These are phyloP conservation scores for Neogale vison DNA, from an alignment of 2,113 vertebrate species.

Conservation along the genomic window DNA sequence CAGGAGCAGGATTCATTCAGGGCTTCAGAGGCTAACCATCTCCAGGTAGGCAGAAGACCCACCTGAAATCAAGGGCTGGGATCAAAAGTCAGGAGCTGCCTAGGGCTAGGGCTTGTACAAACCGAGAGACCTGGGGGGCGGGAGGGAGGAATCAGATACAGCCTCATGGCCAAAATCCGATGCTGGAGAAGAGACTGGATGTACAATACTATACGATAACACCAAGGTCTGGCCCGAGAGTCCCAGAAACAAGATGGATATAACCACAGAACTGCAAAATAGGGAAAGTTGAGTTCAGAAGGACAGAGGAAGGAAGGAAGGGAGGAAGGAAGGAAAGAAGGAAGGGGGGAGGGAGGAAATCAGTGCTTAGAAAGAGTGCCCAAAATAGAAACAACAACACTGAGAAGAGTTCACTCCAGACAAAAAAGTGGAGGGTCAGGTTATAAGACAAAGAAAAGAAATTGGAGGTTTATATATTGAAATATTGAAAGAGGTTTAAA, in stretches of 20 bases:
- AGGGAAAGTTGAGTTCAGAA: not conserved
- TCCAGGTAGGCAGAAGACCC: not conserved
- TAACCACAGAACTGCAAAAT: not conserved
- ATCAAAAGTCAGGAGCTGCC: not conserved
- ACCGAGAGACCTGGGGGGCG: not conserved
- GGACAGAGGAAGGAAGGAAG: not conserved
- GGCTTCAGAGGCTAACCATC: not conserved
- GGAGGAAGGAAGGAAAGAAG: not conserved
- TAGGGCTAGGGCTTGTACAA: not conserved
- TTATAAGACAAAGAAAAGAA: not conserved
- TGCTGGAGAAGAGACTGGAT: not conserved
- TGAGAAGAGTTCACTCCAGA: not conserved
- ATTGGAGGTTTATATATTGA: not conserved
- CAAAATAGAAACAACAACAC: not conserved
- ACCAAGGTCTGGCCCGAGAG: not conserved
- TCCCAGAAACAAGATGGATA: not conserved
- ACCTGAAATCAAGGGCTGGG: not conserved
- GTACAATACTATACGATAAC: not conserved
- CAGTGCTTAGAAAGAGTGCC: not conserved
- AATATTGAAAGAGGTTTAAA: constrained; percentile 4
- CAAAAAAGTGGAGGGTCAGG: not conserved
- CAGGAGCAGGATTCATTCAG: not conserved
- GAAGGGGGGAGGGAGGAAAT: not conserved
- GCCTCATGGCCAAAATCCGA: not conserved
- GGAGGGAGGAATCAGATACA: not conserved